phyloP scores from a whole-genome alignment of 2,888 invertebrate genomes.

The Syritta pipiens region DNA sequence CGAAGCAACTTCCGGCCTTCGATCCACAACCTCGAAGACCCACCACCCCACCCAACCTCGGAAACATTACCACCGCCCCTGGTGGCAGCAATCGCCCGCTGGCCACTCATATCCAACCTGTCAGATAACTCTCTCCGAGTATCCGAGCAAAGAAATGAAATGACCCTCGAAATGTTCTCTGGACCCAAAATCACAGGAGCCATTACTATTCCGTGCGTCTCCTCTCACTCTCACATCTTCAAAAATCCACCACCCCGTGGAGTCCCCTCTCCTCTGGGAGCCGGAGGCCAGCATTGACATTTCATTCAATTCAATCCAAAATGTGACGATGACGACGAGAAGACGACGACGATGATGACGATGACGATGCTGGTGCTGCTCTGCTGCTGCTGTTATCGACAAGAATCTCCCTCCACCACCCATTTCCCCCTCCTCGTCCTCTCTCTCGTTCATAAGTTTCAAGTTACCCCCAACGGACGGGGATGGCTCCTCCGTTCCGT shows the following conservation, averaged over 20 bases:
- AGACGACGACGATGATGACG: background rate
- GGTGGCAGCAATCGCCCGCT: too few species aligned
- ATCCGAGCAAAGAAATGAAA: too few species aligned
- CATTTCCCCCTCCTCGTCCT: constrained; percentile 8
- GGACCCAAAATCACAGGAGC: background rate
- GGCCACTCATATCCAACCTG: too few species aligned
- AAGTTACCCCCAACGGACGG: background rate
- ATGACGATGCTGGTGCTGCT: constrained; percentile 56
- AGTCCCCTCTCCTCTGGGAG: too few species aligned
- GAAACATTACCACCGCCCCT: too few species aligned
- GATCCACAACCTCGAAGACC: too few species aligned
- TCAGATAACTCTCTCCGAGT: too few species aligned
- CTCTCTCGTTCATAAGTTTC: constrained; percentile 16
- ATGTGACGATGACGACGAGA: constrained; percentile 41
- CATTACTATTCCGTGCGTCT: background rate
- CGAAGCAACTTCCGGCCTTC: too few species aligned
- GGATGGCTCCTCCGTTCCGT: constrained; percentile 9
- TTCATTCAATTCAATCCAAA: constrained; percentile 71
- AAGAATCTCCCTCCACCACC: constrained; percentile 7
- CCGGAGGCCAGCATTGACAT: constrained; percentile 71
- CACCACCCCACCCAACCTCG: too few species aligned
- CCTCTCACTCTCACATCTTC: too few species aligned
- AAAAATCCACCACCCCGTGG: constrained; percentile 50
- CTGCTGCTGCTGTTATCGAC: too few species aligned
- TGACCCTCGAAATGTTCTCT: too few species aligned